A percentile compares a stretch with the other conserved stretches of the same genome.
Evolutionary conservation across 2,113 vertebrate species (phyloP).

Genomic region (Sorex fumeus): DNA sequence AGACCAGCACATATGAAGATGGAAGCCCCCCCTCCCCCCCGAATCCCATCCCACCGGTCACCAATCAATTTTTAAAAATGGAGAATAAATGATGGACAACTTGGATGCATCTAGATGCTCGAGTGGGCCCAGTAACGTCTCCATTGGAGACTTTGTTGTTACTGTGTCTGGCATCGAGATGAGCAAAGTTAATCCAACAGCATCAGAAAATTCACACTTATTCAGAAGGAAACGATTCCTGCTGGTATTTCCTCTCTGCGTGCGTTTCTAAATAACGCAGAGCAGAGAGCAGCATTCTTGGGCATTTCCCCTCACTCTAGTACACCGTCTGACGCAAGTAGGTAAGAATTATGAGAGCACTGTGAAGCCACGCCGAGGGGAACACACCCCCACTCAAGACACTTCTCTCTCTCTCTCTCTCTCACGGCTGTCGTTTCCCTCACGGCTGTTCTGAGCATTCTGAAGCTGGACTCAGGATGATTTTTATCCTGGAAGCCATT

Average conservation of each 20-base stretch:
- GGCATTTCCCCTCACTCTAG: neutral
- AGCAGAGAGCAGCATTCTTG: too few species aligned
- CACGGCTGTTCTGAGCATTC: neutral
- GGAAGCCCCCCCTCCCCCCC: too few species aligned
- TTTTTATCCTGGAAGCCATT: conserved; percentile 41
- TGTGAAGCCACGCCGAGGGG: neutral
- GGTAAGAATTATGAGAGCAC: neutral
- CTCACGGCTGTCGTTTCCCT: conserved; percentile 57
- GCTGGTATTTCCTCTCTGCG: neutral
- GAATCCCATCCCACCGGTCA: too few species aligned
- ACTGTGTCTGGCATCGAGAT: too few species aligned
- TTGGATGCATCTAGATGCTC: neutral
- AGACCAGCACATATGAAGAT: too few species aligned
- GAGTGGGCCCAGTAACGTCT: too few species aligned
- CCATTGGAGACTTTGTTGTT: too few species aligned
- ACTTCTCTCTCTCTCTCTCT: too few species aligned
- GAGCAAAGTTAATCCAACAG: too few species aligned
- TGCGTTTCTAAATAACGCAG: too few species aligned
- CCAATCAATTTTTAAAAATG: too few species aligned
- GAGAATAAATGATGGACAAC: neutral
- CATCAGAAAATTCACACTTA: too few species aligned
- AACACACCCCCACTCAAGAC: neutral
- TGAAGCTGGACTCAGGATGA: conserved; percentile 32
- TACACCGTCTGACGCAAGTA: neutral
- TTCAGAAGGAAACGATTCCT: neutral